Percentiles rank a stretch among this genome's conserved stretches.
phyloP scores from a whole-genome alignment of 2,797 vertebrate species.

The Smutsia gigantea region DNA sequence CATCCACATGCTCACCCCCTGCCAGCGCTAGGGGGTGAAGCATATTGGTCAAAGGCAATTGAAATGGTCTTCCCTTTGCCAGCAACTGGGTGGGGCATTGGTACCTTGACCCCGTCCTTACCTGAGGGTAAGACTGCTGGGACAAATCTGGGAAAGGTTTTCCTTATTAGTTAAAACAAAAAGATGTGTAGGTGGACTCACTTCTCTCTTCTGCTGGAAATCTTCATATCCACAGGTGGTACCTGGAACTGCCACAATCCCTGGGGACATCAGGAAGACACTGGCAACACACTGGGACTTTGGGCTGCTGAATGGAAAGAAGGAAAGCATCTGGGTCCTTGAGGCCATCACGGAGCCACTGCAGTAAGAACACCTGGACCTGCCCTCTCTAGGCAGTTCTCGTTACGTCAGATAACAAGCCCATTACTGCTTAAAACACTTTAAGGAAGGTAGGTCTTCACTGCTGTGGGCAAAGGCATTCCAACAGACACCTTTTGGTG shows the following conservation, averaged over 20 bases:
- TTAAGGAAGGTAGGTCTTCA: background rate
- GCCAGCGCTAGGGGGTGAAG: background rate
- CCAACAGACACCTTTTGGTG: background rate
- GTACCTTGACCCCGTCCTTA: background rate
- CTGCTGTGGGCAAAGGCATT: background rate
- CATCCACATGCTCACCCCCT: background rate
- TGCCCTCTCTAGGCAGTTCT: background rate
- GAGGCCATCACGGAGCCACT: background rate
- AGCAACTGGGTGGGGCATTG: background rate
- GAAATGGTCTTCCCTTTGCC: background rate
- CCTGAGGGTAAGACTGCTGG: background rate
- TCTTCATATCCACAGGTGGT: background rate
- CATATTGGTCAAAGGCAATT: background rate
- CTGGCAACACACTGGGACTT: background rate
- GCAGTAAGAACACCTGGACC: background rate
- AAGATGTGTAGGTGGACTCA: background rate
- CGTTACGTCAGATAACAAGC: background rate
- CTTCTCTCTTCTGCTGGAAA: background rate
- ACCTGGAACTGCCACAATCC: background rate
- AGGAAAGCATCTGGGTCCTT: background rate
- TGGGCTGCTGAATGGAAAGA: background rate
- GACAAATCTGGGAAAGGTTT: background rate
- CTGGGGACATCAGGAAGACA: background rate
- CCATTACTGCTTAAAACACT: background rate
- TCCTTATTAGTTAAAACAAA: slow-evolving; percentile 25